Conservation (phyloP, 2,113 vertebrate genomes). For the Merops nubicus region DNA sequence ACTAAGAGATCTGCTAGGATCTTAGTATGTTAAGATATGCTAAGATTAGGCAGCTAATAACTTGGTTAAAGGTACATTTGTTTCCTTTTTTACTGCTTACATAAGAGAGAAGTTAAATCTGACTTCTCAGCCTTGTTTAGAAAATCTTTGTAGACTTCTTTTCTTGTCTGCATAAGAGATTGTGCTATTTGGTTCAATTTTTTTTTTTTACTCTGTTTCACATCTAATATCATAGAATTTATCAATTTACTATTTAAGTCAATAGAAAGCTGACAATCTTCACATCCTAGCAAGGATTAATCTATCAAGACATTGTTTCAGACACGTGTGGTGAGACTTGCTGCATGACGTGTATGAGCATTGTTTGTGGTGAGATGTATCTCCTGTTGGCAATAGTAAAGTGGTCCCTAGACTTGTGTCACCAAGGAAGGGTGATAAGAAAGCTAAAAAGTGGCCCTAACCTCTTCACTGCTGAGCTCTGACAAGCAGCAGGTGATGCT, state of each 20-base stretch:
- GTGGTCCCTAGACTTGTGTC: neutral
- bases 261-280: neutral
- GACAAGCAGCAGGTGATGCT: neutral
- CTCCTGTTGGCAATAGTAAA: neutral
- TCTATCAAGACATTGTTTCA: neutral
- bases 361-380: neutral
- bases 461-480: rapidly evolving
- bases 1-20: too few species aligned
- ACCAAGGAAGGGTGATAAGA: neutral
- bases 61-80: neutral
- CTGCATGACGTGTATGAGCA: rapidly evolving
- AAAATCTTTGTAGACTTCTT: neutral
- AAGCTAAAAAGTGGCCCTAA: neutral
- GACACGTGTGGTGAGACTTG: neutral
- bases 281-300: neutral
- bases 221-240: neutral
- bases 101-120: neutral
- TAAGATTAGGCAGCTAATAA: neutral
- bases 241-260: neutral
- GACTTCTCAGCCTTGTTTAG: neutral
- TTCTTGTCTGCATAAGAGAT: neutral
- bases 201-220: neutral
- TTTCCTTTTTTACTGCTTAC: neutral
- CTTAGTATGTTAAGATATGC: too few species aligned
- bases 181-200: neutral